Base-by-base conservation (phyloP, 2,113 vertebrate genomes). In the Edolisoma coerulescens region DNA sequence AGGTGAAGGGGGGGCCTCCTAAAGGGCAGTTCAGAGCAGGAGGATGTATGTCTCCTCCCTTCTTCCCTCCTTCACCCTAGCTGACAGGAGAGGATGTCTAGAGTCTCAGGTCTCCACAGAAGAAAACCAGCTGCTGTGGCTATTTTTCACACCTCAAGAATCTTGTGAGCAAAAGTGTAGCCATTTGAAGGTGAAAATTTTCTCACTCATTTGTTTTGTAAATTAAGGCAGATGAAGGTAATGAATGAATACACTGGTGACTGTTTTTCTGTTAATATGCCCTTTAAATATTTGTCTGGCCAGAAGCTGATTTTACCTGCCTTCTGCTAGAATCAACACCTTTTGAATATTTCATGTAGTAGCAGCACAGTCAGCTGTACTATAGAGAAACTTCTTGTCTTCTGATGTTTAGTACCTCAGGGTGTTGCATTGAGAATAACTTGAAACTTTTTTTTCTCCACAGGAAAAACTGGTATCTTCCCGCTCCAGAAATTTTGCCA, bases 381-480 rank as follows among this genome's bases (percentile, higher is more conserved):
- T 60, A 2, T 33, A 56, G 10, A 80, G 32, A 79, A 73, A 24
- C 3, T 65, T 85, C 23, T 42, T 65, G 8, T 13, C 10, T 82
- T 89, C 19, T 94, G 13, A 18, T 84, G 32, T 54, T 87, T 81
- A 52, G 30, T 67, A 76, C 17, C 11, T 75, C 13, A 71, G 30
- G 67, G 56, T 94, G 41, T 71, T 80, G 52, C 63, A 64, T 6
- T 80, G 54, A 82, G 20, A 53, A 21, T 44, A 68, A 69, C 35
- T 39, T 92, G n/a, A 39, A 60, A 16, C 11, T 8, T n/a, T 4
- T 6, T 21, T 77, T 83, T 45, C 28, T 67, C 18, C 5, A 20
- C 79, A 99, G 99, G 97, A 99, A 99, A 97, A 99, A 98, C 97
- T 99, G 99, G 99, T 99, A 99, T 97, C 98, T 99, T 84, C 99